phyloP scores from a whole-genome alignment of 2,113 vertebrate genomes.

The Penelope pileata region DNA sequence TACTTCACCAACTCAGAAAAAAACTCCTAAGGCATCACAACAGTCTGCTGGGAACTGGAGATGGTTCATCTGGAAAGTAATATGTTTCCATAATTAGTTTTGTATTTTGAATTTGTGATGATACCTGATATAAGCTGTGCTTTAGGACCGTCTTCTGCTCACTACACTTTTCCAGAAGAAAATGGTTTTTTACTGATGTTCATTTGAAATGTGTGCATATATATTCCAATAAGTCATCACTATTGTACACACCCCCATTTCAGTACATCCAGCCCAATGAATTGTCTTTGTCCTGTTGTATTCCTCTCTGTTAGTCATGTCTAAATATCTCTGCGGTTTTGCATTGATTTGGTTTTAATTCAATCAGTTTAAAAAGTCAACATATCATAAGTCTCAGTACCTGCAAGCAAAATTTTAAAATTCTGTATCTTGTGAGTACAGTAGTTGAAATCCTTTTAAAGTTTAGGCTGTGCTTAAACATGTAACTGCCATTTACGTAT shows the following conservation, averaged over 20 bases:
- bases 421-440: not conserved
- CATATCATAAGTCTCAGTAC: rapidly evolving
- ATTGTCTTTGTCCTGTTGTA: not conserved
- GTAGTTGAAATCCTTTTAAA: not conserved
- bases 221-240: not conserved
- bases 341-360: not conserved
- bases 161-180: not conserved
- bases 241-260: not conserved
- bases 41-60: not conserved
- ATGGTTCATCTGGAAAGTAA: not conserved
- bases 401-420: not conserved
- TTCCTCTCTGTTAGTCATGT: not conserved
- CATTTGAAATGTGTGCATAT: not conserved
- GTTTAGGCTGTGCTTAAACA: not conserved
- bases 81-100: not conserved
- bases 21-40: not conserved
- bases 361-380: not conserved
- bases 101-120: not conserved
- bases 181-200: not conserved
- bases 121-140: not conserved
- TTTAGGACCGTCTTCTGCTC: not conserved
- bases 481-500: not conserved
- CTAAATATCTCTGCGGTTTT: not conserved
- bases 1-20: not conserved
- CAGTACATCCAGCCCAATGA: not conserved